Base-by-base conservation (phyloP, 2,797 vertebrate species). In the Phrynocephalus vlangalii region DNA sequence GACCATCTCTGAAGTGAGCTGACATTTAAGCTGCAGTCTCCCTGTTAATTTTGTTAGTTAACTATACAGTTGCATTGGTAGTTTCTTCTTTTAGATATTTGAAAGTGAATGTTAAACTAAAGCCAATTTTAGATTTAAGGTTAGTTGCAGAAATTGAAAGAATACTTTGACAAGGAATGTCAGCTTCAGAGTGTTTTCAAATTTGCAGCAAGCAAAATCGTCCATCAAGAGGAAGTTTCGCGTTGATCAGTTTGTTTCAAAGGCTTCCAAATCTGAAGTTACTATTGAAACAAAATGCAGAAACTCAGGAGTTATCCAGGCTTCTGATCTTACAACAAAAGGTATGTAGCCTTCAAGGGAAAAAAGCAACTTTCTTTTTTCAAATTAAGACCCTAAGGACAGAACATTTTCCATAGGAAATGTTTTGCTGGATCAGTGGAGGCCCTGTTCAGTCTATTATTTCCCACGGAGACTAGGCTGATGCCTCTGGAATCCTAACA, bases 311-410 rank as follows among this genome's bases (percentile, higher is more conserved):
- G 82, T 90, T 9, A 88, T 97, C 66, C 96, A 94, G 88, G 97
- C 98, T 0, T 97, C 95, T 94, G 98, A 99, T 91, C 97, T 99
- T 72, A 98, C 98, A 97, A 94, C 97, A 82, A 98, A 98, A 98
- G 98, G 98, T 98, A 93, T n/a, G 86, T 89, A 67, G 3, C 56
- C 28, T 83, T 84, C 79, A 84, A 79, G 44, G 1, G 1, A 30
- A 22, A 78, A 82, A 72, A 38, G 1, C n/a, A 66, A 20, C 11
- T 44, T 26, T 15, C 71, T 20, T 5, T 48, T 1, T 56, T 70
- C 6, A 44, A 44, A 9, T 86, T 10, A 86, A 56, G 76, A 79
- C 20, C 22, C 6, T 4, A 66, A n/a, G 11, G 75, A 66, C 38
- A 76, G 28, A 6, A n/a, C 71, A 44, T 44, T 44, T 44, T 44